Evolutionary conservation across 2,888 invertebrate genomes (phyloP), one percentile per base, ranked within the genome.

Genomic region (Oxyteleia sp.): DNA sequence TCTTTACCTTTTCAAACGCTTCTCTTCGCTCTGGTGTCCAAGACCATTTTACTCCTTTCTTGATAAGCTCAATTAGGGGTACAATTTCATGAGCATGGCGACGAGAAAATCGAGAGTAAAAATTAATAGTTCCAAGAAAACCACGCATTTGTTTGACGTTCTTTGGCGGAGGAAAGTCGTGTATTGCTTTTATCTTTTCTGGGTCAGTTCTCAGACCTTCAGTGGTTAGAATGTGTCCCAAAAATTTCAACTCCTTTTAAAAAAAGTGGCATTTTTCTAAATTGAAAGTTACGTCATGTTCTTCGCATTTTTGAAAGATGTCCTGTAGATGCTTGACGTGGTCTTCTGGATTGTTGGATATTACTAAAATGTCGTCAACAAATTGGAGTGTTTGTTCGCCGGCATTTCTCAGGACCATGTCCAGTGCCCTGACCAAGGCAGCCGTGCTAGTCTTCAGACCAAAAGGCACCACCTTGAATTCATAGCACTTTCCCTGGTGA

Each of bases 231-330:
- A 57, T 57, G 35, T 55, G 55, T 1, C 0, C 68, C 49, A n/a
- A 78, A n/a, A 13, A 72, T 26, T 35, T 20, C 10, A 35, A 10
- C 4, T 66, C 16, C 16, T 41, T 20, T 38, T 90, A 5, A 2
- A 26, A 5, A 5, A 26, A 26, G 26, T 26, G 4, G 26, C 26
- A 26, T 26, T 26, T 26, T 94, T 10, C 94, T 94, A 88, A 94
- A 10, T 66, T 76, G 7, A 66, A 13, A 0, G 76, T 76, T 7
- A 66, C 13, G 38, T 59, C 49, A 10, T 49, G n/a, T 57, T 57
- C 16, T 4, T n/a, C 8, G 15, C n/a, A 35, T 10, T n/a, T 15
- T 16, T 35, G 11, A 8, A 55, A 55, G 11, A 55, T 11, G 8
- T 35, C 8, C 29, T 32, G 8, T 29, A 53, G n/a, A 55, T 8